Evolutionary conservation across 2,888 invertebrate species (phyloP), one percentile per base, ranked within the genome.

Genomic region (Trachelus stipa): DNA sequence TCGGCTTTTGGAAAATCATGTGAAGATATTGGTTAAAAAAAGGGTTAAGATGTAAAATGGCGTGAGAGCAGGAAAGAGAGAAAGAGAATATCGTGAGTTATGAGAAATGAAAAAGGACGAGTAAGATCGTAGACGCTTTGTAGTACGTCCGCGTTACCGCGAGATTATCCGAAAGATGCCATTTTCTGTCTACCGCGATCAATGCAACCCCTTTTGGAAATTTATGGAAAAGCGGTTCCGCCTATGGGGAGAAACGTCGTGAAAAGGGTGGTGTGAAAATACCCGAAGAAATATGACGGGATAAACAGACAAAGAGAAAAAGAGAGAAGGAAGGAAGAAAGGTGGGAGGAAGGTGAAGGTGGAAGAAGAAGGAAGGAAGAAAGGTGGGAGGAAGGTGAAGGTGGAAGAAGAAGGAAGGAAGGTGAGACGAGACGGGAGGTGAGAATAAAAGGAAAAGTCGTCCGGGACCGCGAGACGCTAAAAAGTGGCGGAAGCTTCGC

Each of bases 401-500:
- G 3, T 3, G 33, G 33, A 76, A 74, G 74, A 77, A 37, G 40
- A n/a, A 37, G 68, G 35, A 23, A 23, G 33, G 23, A 15, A 34
- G 33, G 35, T 31, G 40, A 71, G 71, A 68, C 30, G 40, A 76
- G 73, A 23, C 31, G 69, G 73, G 73, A 73, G 37, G 33, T 73
- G 68, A 37, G 74, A 40, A 40, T 73, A 76, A 40, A 77, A 79
- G 34, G 68, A 76, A 73, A 12, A 77, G 30, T 34, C 73, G 31
- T 68, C 76, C 37, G 69, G 9, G 34, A 56, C 56, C 68, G 33
- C 30, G 15, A 31, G 69, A 77, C 71, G 37, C 74, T 68, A 68
- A 34, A 56, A 73, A 31, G 34, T 74, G 30, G 74, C 35, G n/a
- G 34, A 34, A 73, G n/a, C n/a, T 73, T 73, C n/a, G 78, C 73